Evolutionary conservation across 2,797 vertebrate genomes (phyloP), one percentile per base, ranked within the genome.

Genomic region (Scarus forsteni): DNA sequence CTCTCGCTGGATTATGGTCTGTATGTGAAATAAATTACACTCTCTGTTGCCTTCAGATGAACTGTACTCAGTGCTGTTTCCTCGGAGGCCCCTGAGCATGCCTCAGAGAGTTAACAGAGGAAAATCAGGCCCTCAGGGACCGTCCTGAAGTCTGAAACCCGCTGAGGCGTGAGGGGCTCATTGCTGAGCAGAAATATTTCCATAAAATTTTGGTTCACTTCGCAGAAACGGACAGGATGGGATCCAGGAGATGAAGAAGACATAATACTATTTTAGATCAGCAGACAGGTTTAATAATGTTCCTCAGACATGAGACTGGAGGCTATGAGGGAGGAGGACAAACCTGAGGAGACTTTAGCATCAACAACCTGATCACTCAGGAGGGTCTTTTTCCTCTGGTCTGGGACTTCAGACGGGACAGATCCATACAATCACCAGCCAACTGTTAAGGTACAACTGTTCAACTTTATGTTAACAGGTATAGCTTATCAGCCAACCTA

Each of bases 81-180:
- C 43, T 51, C 18, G 27, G 52, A 10, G 57, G 45, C 49, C 27
- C 18, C 56, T 36, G 44, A 42, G 59, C 1, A n/a, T 12, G 44
- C 61, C 45, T 63, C 42, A 6, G 64, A 56, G 19, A 53, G 68
- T 19, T 45, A 44, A 15, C 35, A 16, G 46, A 42, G 34, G 46
- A 43, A 68, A 74, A 79, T 44, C 51, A 3, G 27, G 34, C 46
- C 73, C 39, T 39, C 0, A 0, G 74, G 73, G 72, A 73, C 10
- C 11, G 35, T 3, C 19, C 55, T 46, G 11, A 38, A 68, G 55
- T 60, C 58, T 61, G 42, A 14, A 48, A 56, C 55, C 63, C 44
- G 3, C 38, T 74, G 67, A 73, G 76, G 39, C 68, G 27, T 13
- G 42, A 73, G 68, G 16, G 36, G 50, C 60, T 68, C 62, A 49